Base-by-base conservation (phyloP, 2,888 invertebrate species). In the Pristionchus entomophagus region DNA sequence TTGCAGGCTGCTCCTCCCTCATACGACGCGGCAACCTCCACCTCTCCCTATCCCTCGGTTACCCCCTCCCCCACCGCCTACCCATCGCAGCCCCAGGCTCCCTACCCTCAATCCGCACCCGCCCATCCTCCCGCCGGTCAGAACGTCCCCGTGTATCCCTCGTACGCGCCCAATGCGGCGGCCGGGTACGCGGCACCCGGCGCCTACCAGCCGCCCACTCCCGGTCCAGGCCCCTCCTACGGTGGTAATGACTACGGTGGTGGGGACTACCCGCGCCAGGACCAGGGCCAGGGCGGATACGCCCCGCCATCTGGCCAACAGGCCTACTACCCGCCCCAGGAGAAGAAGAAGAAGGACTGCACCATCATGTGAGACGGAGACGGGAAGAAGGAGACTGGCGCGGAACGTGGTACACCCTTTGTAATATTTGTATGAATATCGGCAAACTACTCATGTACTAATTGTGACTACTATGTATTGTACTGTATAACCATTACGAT, bases 241-340 rank as follows among this genome's bases (percentile, higher is more conserved):
- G 83, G 83, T 26, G 83, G 62, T 19, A n/a, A n/a, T n/a, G n/a
- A n/a, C n/a, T n/a, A n/a, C n/a, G n/a, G n/a, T n/a, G n/a, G n/a
- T n/a, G n/a, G n/a, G n/a, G 65, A 62, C 29, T 85, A 85, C 77
- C 73, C 73, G 5, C 41, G 87, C 19, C 86, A 86, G 17, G 86
- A 38, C n/a, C 85, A 32, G 19, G 86, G 86, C 26, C 85, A 81
- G 29, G 59, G 77, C 6, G 86, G 86, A 41, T 81, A 81, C 41
- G 26, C 53, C 19, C 45, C 78, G n/a, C 80, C 65, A 59, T 86
- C 86, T 56, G 90, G 89, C 45, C 88, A 88, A 51, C 87, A 85
- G 49, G 90, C 92, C 22, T 90, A 90, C 85, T 92, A 92, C 86
- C 92, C 92, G 22, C 90, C 90, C n/a, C 88, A 92, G 77, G 90